Base-by-base conservation (phyloP, 2,113 vertebrate species). In the Myotis yumanensis region DNA sequence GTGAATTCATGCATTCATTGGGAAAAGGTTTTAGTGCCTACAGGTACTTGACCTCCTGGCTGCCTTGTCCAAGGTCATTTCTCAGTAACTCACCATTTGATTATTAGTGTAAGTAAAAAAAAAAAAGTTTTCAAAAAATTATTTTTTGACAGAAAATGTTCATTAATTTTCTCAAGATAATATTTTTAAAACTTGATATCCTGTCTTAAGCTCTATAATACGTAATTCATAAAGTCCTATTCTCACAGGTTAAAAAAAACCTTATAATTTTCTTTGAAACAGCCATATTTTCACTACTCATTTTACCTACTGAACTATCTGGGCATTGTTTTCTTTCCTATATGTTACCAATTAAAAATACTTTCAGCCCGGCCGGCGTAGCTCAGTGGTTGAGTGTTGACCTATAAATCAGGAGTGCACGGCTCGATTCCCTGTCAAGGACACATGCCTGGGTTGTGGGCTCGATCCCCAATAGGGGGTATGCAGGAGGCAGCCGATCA, bases 291-390 rank as follows among this genome's bases (percentile, higher is more conserved):
- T 84, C 46, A 76, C 22, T 40, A 16, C 91, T 89, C 16, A 52
- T 86, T 96, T 96, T 71, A 83, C 90, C 46, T 89, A 35, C 37
- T 95, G 48, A 96, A 96, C 95, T 97, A 72, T 11, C 46, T 4
- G 82, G 32, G 22, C 30, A 37, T 35, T 76, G 11, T 94, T 96
- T 96, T 97, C 69, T 51, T 92, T 72, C 35, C 10, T 66, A 1
- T 73, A 30, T 80, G 9, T 93, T 75, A 97, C 96, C 71, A 84
- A 69, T 68, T 81, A 90, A 76, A 92, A 97, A 92, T 83, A 75
- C 51, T 92, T 94, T 96, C 92, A 89, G 35, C 25, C 59, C 22
- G 10, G 59, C 25, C 23, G 1, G 59, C 4, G 10, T 11, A 23
- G 57, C 57, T 59, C 22, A 59, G 57, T 25, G 59, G 59, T 5